phyloP scores from a whole-genome alignment of 2,797 vertebrate genomes.

The Lateolabrax maculatus region DNA sequence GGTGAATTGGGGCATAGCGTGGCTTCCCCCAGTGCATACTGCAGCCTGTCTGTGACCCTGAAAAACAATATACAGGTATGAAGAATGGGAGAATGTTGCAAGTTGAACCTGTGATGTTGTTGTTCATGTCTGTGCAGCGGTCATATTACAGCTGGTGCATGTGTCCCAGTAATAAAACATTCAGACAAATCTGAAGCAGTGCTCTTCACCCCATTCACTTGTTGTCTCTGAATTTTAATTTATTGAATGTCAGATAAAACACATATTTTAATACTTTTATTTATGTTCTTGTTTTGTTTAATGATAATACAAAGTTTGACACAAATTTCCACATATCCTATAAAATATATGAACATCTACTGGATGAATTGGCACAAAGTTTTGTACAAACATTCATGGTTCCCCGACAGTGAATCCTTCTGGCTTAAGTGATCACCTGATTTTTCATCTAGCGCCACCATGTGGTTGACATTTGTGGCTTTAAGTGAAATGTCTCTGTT shows the following conservation, averaged over 20 bases:
- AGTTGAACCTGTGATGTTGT: slow-evolving; percentile 10
- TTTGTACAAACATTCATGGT: not conserved
- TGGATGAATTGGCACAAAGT: not conserved
- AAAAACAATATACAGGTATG: not conserved
- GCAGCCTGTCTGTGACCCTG: not conserved
- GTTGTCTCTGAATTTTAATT: not conserved
- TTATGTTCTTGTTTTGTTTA: not conserved
- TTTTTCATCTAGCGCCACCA: not conserved
- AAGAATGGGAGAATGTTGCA: not conserved
- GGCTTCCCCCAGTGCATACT: not conserved
- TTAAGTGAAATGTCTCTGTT: too few species aligned
- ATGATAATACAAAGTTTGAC: not conserved
- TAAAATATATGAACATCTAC: not conserved
- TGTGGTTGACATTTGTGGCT: too few species aligned
- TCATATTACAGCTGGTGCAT: not conserved
- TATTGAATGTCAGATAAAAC: not conserved
- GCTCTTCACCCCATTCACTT: not conserved
- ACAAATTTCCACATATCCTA: not conserved
- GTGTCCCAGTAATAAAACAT: not conserved
- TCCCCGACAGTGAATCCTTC: not conserved
- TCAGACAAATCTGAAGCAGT: not conserved
- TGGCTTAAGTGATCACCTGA: not conserved
- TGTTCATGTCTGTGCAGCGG: not conserved
- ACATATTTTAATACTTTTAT: not conserved
- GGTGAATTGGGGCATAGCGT: not conserved